Evolutionary conservation across 2,113 vertebrate genomes (phyloP).

Genomic region (Mobula birostris): DNA sequence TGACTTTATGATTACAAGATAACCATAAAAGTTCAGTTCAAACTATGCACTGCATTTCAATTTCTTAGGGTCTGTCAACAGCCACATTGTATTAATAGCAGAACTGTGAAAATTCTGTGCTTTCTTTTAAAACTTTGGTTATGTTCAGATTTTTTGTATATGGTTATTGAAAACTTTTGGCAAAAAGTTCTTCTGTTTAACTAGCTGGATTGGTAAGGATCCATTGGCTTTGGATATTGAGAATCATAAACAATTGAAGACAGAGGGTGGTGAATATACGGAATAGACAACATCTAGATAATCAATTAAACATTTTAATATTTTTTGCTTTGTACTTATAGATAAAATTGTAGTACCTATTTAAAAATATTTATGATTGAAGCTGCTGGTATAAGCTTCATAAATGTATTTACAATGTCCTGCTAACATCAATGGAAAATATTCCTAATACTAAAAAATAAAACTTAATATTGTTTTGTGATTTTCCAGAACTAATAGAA

Average conservation of each 20-base stretch:
- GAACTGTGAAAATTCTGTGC: not conserved
- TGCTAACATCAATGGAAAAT: not conserved
- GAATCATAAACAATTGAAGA: not conserved
- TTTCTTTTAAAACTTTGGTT: not conserved
- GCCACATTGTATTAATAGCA: not conserved
- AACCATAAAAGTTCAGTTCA: not conserved
- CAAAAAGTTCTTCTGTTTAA: not conserved
- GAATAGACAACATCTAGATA: not conserved
- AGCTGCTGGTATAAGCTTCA: not conserved
- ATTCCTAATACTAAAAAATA: not conserved
- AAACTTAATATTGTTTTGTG: not conserved
- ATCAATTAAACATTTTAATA: not conserved
- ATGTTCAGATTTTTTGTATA: not conserved
- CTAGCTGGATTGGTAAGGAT: not conserved
- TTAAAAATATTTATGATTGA: not conserved
- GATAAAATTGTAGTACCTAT: no score
- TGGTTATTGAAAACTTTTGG: not conserved
- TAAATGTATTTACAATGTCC: not conserved
- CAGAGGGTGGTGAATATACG: not conserved
- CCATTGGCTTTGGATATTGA: not conserved
- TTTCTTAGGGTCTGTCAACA: not conserved
- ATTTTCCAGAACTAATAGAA: not conserved
- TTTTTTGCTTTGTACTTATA: not conserved
- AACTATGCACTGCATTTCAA: not conserved
- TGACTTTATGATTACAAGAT: not conserved